Base-by-base conservation (phyloP, 2,113 vertebrate species). In the Paralichthys olivaceus region DNA sequence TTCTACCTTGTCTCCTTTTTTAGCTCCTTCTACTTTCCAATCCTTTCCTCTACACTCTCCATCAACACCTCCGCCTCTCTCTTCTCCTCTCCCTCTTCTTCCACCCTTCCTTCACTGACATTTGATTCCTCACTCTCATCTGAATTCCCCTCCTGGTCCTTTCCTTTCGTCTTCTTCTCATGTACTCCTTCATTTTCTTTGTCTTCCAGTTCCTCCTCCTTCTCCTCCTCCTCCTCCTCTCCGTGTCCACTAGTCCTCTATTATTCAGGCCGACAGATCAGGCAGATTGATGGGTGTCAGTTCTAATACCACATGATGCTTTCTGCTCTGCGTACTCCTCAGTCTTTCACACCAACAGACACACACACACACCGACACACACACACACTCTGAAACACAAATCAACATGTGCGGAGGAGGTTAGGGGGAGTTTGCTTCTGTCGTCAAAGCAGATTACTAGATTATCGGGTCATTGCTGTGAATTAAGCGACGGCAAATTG, bases 261-360 rank as follows among this genome's bases (percentile, higher is more conserved):
- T 79, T 79, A 84, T 71, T 75, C 80, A 40, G 53, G 20, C 75
- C 70, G 79, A 87, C 84, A 77, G 59, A 79, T 77, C 68, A 71
- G 37, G 37, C 69, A 67, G 89, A 90, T 29, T 85, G 86, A 92
- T 22, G 73, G 53, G 73, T 90, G 86, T 91, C 86, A 89, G 62
- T 62, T 75, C 64, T 83, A 66, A 91, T 88, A 70, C 71, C 60
- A 47, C 75, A 69, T 62, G 55, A 69, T 14, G 61, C 45, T 54
- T 72, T 65, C 83, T 29, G 37, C 72, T 86, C 75, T 65, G 70
- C 51, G 64, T 64, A 51, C 58, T 70, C 61, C 20, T 66, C 58
- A 2, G 20, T 79, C 76, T 68, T 78, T 77, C 23, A 28, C 55
- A 26, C 55, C 4, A 11, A 56, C 25, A 28, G 25, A 56, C 54